Conservation (phyloP, 1,140 invertebrate species). For the Lamellibrachia luymesi region DNA sequence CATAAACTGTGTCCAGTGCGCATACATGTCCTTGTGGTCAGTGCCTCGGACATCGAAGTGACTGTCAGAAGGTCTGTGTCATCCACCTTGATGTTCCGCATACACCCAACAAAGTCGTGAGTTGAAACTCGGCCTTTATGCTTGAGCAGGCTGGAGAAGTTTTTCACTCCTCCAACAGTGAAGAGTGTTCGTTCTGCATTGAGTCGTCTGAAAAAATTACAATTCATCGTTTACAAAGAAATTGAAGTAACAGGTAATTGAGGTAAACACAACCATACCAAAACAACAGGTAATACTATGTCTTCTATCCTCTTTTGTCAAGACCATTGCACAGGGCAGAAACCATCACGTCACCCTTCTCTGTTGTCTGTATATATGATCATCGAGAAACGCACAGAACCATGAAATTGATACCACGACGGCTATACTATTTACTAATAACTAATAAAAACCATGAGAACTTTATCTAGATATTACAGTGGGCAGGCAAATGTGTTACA, state of each 20-base stretch:
- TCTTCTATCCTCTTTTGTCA: too few species aligned
- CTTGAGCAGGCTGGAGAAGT: slow-evolving; percentile 80
- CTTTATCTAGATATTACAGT: background rate
- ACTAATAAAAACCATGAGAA: too few species aligned
- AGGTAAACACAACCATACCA: too few species aligned
- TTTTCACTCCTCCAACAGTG: slow-evolving; percentile 78
- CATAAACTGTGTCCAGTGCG: slow-evolving; percentile 53
- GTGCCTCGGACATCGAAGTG: slow-evolving; percentile 1
- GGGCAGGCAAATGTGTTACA: background rate
- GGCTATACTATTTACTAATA: too few species aligned
- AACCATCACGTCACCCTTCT: too few species aligned
- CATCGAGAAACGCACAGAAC: too few species aligned
- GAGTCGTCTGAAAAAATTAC: slow-evolving; percentile 19
- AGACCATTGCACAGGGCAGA: too few species aligned
- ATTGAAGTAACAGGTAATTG: too few species aligned
- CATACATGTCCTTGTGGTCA: slow-evolving; percentile 11
- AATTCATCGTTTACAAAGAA: background rate
- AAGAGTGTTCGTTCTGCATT: slow-evolving; percentile 63
- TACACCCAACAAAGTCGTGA: slow-evolving; percentile 89
- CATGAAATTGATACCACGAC: too few species aligned
- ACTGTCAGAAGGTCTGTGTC: slow-evolving; percentile 61
- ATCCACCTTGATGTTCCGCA: slow-evolving; percentile 85
- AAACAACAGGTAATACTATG: too few species aligned
- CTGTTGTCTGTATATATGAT: too few species aligned
- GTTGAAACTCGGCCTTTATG: slow-evolving; percentile 83